phyloP scores from a whole-genome alignment of 2,888 invertebrate species.

The Polietes domitor region DNA sequence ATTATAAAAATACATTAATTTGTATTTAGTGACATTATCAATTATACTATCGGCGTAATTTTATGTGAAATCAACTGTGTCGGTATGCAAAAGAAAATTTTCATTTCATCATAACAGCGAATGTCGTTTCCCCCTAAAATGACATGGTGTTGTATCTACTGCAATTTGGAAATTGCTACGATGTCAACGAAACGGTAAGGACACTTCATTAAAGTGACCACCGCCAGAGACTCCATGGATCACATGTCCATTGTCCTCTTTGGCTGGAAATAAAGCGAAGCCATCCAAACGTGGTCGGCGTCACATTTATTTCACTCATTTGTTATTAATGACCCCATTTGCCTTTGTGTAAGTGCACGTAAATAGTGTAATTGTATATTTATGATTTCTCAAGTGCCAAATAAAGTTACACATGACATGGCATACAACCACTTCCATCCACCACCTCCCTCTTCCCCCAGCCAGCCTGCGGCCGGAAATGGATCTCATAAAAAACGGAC shows the following conservation, averaged over 20 bases:
- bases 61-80: too few species aligned
- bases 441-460: neutral
- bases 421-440: conserved; percentile 43
- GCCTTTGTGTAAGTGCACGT: conserved; percentile 56
- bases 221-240: neutral
- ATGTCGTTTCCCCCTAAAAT: too few species aligned
- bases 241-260: neutral
- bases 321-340: conserved; percentile 66
- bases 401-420: conserved; percentile 76
- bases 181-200: too few species aligned
- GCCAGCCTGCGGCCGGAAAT: neutral
- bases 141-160: too few species aligned
- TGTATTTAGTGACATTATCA: too few species aligned
- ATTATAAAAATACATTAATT: too few species aligned
- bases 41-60: too few species aligned
- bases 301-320: conserved; percentile 37
- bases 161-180: too few species aligned
- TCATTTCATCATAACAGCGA: too few species aligned
- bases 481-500: conserved; percentile 66
- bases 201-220: too few species aligned
- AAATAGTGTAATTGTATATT: conserved; percentile 78
- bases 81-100: too few species aligned
- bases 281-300: neutral
- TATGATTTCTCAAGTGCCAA: conserved; percentile 78
- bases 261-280: neutral